Conservation (phyloP, 1,140 invertebrate genomes). For the Hestina assimilis region DNA sequence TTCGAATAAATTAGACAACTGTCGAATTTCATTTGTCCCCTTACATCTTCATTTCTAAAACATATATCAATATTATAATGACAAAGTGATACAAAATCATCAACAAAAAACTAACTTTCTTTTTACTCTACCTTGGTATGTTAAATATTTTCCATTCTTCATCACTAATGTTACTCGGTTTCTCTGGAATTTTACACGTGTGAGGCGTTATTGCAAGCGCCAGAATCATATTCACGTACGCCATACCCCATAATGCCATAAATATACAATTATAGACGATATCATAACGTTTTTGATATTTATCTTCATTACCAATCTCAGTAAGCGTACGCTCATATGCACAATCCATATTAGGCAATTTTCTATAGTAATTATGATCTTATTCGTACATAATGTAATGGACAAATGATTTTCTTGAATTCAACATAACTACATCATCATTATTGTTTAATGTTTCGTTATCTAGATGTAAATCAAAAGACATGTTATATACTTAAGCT, state of each 20-base stretch:
- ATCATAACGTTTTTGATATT: constrained; percentile 56
- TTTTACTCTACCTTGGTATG: constrained; percentile 50
- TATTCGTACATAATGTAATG: no score
- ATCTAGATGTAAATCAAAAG: constrained; percentile 1
- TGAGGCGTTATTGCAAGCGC: constrained; percentile 46
- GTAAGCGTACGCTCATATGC: constrained; percentile 44
- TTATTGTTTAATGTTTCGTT: constrained; percentile 7
- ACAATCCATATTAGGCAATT: constrained; percentile 37
- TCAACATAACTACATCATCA: background rate
- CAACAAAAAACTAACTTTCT: background rate
- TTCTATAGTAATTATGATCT: no score
- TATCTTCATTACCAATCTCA: constrained; percentile 45
- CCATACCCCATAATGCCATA: constrained; percentile 40
- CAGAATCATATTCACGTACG: constrained; percentile 50
- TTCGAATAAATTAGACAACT: constrained; percentile 38
- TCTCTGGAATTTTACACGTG: constrained; percentile 46
- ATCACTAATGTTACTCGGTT: constrained; percentile 41
- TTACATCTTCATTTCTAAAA: constrained; percentile 28
- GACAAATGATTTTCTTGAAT: no score
- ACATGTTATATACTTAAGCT: background rate
- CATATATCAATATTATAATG: background rate
- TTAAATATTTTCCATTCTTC: constrained; percentile 46
- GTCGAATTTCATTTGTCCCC: constrained; percentile 24
- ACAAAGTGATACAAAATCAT: background rate
- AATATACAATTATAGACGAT: constrained; percentile 46